Conservation (phyloP, 2,888 invertebrate genomes). For the Pogonocherus hispidulus region DNA sequence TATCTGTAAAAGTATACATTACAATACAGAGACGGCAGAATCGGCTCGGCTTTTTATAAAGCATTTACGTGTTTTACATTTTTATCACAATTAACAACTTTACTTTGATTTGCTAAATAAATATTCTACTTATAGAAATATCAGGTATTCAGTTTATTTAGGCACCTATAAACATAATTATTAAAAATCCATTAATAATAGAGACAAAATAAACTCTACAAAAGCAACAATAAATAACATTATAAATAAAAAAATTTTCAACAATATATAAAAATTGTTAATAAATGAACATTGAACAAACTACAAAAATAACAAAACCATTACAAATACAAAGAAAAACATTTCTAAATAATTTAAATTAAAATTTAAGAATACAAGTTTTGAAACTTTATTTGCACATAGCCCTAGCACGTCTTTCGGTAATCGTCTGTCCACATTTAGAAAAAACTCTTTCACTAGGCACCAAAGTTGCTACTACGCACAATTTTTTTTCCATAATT, state of each 20-base stretch:
- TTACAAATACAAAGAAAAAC: not conserved
- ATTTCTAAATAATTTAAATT: slow-evolving; percentile 8
- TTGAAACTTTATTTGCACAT: not conserved
- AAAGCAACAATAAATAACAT: too few species aligned
- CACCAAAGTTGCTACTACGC: slow-evolving; percentile 22
- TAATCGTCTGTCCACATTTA: slow-evolving; percentile 1
- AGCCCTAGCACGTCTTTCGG: not conserved
- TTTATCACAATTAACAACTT: not conserved
- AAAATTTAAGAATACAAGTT: not conserved
- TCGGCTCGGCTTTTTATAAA: not conserved
- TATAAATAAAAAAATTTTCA: too few species aligned
- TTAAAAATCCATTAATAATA: not conserved
- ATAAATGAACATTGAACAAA: too few species aligned
- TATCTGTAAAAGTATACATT: not conserved
- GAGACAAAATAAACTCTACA: too few species aligned
- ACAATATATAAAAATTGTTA: too few species aligned
- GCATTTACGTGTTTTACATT: not conserved
- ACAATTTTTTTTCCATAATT: slow-evolving; percentile 26
- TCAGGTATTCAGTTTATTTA: not conserved
- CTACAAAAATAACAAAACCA: too few species aligned
- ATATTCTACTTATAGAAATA: not conserved
- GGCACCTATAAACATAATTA: not conserved
- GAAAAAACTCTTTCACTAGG: not conserved
- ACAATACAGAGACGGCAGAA: not conserved
- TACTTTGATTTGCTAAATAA: not conserved